Conservation (phyloP, 2,888 invertebrate species). For the Clepsis dumicolana region DNA sequence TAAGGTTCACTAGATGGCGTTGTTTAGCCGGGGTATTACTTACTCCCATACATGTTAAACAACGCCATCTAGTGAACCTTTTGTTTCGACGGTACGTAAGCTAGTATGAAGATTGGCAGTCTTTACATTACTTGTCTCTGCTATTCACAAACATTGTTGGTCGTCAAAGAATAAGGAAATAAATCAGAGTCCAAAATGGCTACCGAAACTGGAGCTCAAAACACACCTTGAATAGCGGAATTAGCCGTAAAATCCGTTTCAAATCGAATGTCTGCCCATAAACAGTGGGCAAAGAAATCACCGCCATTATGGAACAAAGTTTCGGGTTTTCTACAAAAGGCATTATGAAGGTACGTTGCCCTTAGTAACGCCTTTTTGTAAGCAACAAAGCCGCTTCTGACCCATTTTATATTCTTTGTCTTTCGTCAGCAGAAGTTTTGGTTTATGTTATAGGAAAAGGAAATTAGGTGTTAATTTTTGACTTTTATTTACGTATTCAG, state of each 20-base stretch:
- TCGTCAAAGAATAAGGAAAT: background rate
- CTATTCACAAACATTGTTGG: no score
- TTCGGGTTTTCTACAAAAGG: constrained; percentile 52
- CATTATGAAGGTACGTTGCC: constrained; percentile 57
- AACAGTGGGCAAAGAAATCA: constrained; percentile 43
- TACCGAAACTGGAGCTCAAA: constrained; percentile 6
- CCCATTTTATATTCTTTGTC: constrained; percentile 51
- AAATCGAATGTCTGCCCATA: constrained; percentile 34
- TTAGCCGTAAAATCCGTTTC: constrained; percentile 32
- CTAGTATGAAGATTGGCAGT: no score
- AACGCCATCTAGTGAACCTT: no score
- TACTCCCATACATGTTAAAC: no score
- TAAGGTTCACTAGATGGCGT: no score
- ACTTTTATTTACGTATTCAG: constrained; percentile 48
- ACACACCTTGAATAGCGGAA: constrained; percentile 12
- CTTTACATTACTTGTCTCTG: no score
- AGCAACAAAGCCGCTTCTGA: constrained; percentile 46
- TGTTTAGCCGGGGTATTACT: no score
- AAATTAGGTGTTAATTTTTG: background rate
- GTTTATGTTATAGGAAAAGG: constrained; percentile 13
- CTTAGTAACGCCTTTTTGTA: constrained; percentile 55
- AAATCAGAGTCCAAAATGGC: background rate
- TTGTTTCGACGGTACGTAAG: no score
- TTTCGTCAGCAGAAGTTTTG: constrained; percentile 45
- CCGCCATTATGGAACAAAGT: constrained; percentile 44